Evolutionary conservation across 2,888 invertebrate species (phyloP).

Genomic region (Octodonta nipae): DNA sequence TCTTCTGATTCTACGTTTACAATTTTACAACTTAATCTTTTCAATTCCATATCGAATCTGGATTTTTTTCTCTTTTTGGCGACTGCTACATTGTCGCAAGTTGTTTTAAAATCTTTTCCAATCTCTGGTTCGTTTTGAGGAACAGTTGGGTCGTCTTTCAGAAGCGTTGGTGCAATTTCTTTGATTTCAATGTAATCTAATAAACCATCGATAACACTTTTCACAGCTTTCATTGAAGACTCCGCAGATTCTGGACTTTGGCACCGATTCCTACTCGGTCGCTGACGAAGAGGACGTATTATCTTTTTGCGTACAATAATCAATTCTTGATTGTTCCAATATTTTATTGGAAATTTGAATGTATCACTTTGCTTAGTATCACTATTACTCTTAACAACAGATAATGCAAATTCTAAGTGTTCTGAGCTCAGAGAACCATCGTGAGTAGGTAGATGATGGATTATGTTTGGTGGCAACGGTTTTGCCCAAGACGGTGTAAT

Average conservation of each 20-base stretch:
- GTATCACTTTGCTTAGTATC: conserved; percentile 17
- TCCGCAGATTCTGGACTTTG: no score
- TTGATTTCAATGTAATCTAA: conserved; percentile 48
- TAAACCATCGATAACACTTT: conserved; percentile 39
- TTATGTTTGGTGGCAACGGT: conserved; percentile 35
- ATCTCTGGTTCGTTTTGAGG: conserved; percentile 10
- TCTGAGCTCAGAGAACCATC: conserved; percentile 36
- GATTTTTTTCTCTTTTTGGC: conserved; percentile 14
- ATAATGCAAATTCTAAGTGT: conserved; percentile 45
- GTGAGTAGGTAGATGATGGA: conserved; percentile 34
- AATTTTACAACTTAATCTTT: conserved; percentile 51
- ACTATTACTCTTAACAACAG: conserved; percentile 34
- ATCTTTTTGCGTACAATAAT: conserved; percentile 37
- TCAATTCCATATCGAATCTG: conserved; percentile 38
- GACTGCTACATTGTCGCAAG: conserved; percentile 9
- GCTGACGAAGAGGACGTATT: no score
- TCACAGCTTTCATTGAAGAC: neutral
- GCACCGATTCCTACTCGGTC: no score
- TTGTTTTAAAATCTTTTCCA: conserved; percentile 13
- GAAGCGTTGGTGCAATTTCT: conserved; percentile 43
- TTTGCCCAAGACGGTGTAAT: conserved; percentile 38
- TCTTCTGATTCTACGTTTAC: conserved; percentile 38
- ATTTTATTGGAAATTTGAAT: conserved; percentile 45
- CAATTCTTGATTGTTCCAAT: conserved; percentile 43
- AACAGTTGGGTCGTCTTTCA: conserved; percentile 29